phyloP scores from a whole-genome alignment of 2,113 vertebrate genomes.

The Cyanocitta stelleri region DNA sequence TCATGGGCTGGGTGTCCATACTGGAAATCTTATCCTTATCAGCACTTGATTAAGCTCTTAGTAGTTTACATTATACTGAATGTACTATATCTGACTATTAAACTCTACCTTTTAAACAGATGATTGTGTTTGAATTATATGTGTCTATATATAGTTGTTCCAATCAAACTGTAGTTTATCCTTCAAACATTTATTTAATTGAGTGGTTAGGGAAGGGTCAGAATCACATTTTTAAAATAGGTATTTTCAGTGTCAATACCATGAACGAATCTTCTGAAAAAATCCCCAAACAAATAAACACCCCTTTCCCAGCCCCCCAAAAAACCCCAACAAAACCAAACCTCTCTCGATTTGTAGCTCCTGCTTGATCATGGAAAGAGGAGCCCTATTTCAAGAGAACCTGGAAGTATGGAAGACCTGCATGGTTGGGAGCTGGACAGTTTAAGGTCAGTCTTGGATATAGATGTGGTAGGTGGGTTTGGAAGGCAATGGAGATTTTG shows the following conservation, averaged over 20 bases:
- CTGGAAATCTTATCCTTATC: not conserved
- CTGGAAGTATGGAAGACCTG: not conserved
- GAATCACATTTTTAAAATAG: not conserved
- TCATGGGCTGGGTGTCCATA: not conserved
- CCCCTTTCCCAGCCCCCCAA: not conserved
- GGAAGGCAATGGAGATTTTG: not conserved
- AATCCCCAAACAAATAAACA: not conserved
- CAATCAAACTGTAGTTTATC: not conserved
- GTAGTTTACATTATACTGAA: not conserved
- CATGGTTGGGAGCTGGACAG: not conserved
- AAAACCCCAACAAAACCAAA: not conserved
- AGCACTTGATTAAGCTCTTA: not conserved
- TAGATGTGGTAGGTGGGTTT: fast-evolving
- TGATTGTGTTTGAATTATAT: not conserved
- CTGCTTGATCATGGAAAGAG: not conserved
- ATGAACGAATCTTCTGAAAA: not conserved
- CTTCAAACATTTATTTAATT: not conserved
- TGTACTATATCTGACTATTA: not conserved
- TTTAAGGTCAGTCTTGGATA: not conserved
- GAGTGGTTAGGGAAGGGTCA: not conserved
- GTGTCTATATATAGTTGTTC: not conserved
- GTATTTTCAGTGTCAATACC: not conserved
- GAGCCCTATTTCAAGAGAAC: not conserved
- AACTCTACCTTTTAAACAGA: not conserved
- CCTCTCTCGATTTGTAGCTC: not conserved